These are phyloP conservation scores for Luscinia luscinia DNA, from an alignment of 2,797 vertebrate species.

Conservation along the genomic window DNA sequence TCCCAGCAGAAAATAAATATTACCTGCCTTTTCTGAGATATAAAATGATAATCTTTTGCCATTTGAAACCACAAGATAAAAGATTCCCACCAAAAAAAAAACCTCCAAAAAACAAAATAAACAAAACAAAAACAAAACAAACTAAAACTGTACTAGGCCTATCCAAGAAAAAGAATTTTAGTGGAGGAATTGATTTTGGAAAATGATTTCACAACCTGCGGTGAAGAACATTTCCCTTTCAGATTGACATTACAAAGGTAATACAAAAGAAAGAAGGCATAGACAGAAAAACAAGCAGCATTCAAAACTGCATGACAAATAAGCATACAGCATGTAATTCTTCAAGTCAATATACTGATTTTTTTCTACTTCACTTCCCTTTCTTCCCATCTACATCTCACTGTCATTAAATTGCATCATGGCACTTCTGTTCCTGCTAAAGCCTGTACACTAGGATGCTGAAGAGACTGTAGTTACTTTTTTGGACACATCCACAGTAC, in stretches of 20 bases:
- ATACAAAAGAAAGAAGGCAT: background rate
- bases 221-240: background rate
- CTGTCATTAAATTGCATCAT: background rate
- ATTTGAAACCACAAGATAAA: background rate
- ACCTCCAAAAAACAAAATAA: fast-evolving
- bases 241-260: background rate
- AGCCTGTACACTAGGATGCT: background rate
- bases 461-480: background rate
- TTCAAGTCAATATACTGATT: background rate
- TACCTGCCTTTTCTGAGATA: background rate
- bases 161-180: background rate
- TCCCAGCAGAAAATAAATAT: background rate
- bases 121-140: background rate
- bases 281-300: background rate
- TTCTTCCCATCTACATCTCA: background rate
- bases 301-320: background rate
- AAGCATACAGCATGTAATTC: background rate
- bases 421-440: background rate
- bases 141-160: background rate
- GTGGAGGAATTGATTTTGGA: background rate
- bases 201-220: background rate
- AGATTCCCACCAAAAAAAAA: fast-evolving
- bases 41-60: background rate
- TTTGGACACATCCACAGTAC: background rate
- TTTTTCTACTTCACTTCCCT: background rate